Conservation (phyloP, 2,113 vertebrate genomes). For the Chloroceryle aenea region DNA sequence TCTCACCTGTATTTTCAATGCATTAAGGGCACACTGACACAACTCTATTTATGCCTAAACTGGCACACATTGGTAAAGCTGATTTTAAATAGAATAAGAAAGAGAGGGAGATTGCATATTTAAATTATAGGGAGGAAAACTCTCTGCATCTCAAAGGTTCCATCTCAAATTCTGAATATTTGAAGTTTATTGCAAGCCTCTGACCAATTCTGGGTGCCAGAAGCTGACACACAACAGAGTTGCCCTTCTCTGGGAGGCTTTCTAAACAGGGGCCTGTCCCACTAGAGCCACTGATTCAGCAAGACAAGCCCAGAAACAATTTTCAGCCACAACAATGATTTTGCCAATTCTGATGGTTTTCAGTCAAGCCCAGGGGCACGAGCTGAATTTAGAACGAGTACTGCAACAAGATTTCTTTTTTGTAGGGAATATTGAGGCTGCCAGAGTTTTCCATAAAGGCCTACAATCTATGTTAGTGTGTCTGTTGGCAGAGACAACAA, state of each 20-base stretch:
- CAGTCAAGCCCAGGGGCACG: neutral
- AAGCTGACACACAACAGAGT: neutral
- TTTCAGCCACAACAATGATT: constrained; percentile 9
- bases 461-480: neutral
- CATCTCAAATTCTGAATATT: neutral
- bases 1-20: constrained; percentile 14
- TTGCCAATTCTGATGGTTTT: constrained; percentile 1
- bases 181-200: neutral
- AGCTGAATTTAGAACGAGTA: constrained; percentile 24
- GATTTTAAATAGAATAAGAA: neutral
- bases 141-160: constrained; percentile 26
- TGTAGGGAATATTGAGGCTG: constrained; percentile 23
- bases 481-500: constrained; percentile 35
- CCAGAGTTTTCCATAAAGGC: constrained; percentile 29
- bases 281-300: constrained; percentile 11
- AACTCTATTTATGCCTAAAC: neutral
- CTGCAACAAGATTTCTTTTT: neutral
- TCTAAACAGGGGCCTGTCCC: neutral
- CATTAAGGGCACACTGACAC: neutral
- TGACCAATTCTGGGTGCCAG: neutral
- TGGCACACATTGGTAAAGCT: neutral
- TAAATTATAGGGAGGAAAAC: constrained; percentile 19
- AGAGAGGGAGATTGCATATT: neutral
- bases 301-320: neutral
- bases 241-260: neutral